Percentiles rank a stretch among this genome's conserved stretches.
These are phyloP conservation scores for Disparrhopalites patrizii DNA, from an alignment of 2,888 invertebrate genomes.

Conservation along the genomic window DNA sequence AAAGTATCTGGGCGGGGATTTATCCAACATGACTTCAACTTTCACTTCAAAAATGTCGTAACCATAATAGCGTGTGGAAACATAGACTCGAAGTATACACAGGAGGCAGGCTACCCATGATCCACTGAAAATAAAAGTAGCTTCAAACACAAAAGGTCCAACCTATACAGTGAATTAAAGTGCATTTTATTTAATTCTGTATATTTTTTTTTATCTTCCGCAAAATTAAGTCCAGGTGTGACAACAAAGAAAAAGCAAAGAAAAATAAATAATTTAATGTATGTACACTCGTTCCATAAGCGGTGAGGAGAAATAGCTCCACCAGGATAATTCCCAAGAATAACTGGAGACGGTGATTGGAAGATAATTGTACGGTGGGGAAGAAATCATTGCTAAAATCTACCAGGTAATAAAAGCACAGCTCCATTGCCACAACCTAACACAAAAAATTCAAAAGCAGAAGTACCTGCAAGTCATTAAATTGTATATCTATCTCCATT, in stretches of 20 bases:
- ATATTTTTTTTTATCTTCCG: too few relatives aligned
- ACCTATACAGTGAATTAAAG: slow-evolving; percentile 12
- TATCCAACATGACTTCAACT: slow-evolving; percentile 30
- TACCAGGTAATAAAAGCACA: background rate
- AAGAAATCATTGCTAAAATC: background rate
- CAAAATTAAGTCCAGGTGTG: too few relatives aligned
- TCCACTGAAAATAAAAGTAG: slow-evolving; percentile 34
- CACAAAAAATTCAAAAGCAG: background rate
- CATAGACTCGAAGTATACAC: slow-evolving; percentile 24
- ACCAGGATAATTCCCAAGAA: background rate
- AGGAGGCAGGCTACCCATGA: slow-evolving; percentile 29
- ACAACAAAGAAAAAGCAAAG: background rate
- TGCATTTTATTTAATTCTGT: too few relatives aligned
- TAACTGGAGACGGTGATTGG: background rate
- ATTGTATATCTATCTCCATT: too few relatives aligned
- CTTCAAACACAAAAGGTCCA: slow-evolving; percentile 23
- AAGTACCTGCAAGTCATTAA: too few relatives aligned
- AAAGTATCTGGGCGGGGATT: slow-evolving; percentile 20
- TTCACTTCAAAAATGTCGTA: slow-evolving; percentile 29
- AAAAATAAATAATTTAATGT: background rate
- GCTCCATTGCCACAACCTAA: background rate
- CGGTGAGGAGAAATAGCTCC: background rate
- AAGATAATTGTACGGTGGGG: background rate
- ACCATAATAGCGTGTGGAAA: slow-evolving; percentile 27
- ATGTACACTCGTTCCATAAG: background rate